Conservation (phyloP, 2,797 vertebrate species). For the Streptopelia turtur region DNA sequence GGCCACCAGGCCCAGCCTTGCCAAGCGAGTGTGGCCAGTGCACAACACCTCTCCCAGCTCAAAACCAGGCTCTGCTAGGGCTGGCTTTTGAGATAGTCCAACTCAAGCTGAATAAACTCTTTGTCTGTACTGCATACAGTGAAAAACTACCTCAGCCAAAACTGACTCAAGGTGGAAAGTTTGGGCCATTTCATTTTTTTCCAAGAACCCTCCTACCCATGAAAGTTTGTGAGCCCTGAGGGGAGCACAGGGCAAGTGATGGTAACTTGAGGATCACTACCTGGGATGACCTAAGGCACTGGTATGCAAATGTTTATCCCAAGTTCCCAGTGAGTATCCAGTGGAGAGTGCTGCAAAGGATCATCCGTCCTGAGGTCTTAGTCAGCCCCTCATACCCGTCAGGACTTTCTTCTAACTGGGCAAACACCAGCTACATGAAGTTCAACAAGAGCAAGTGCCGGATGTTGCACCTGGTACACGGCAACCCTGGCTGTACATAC, state of each 20-base stretch:
- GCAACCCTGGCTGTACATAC: too few species aligned
- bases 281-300: neutral
- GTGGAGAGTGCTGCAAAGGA: neutral
- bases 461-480: too few species aligned
- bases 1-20: neutral
- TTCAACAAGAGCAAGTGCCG: too few species aligned
- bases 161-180: neutral
- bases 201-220: accelerated
- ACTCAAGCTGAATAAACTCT: accelerated
- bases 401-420: neutral
- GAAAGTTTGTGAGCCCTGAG: neutral
- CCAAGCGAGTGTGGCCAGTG: neutral
- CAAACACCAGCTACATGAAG: too few species aligned
- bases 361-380: neutral
- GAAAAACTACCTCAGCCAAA: neutral
- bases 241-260: neutral
- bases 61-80: neutral
- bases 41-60: neutral
- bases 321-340: neutral
- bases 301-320: neutral
- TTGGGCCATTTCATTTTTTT: neutral
- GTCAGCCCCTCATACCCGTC: neutral
- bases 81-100: neutral
- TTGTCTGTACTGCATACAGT: neutral
- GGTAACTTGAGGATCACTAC: neutral